Percentiles rank a stretch among this genome's conserved stretches.
These are phyloP conservation scores for Eulemur macaco DNA, from an alignment of 2,113 vertebrate species.

Conservation along the genomic window DNA sequence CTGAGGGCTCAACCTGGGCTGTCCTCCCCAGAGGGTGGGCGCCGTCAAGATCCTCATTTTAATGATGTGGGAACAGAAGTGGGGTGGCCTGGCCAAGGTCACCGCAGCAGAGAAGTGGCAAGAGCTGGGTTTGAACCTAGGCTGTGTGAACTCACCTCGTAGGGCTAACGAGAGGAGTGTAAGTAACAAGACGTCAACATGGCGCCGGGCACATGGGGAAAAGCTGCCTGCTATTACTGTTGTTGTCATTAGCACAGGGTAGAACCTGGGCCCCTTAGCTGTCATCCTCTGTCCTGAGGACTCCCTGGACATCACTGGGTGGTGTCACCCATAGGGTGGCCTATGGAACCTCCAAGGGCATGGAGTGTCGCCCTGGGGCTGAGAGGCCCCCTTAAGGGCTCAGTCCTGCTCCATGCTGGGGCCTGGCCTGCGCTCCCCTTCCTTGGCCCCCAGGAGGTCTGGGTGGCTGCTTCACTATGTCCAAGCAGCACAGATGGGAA, in stretches of 20 bases:
- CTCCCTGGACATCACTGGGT: neutral
- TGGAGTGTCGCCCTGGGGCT: neutral
- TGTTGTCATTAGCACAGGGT: rapidly evolving
- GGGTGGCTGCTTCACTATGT: rapidly evolving
- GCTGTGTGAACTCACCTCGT: neutral
- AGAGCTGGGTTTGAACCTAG: neutral
- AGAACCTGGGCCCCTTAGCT: neutral
- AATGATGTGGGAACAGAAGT: neutral
- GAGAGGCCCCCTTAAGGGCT: neutral
- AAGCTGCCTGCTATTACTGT: neutral
- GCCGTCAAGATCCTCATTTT: neutral
- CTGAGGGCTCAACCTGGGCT: neutral
- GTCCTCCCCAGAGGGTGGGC: neutral
- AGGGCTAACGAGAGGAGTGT: no score
- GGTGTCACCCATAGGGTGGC: no score
- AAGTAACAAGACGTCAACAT: rapidly evolving
- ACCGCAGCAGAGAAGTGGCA: rapidly evolving
- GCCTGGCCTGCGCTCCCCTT: rapidly evolving
- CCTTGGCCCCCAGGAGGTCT: neutral
- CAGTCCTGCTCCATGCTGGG: rapidly evolving
- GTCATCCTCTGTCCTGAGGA: neutral
- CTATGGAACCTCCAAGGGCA: neutral
- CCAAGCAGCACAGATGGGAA: neutral
- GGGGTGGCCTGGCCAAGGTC: neutral
- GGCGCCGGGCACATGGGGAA: rapidly evolving